Evolutionary conservation across 1,140 invertebrate species (phyloP), one percentile per base, ranked within the genome.

Genomic region (Luehdorfia chinensis): DNA sequence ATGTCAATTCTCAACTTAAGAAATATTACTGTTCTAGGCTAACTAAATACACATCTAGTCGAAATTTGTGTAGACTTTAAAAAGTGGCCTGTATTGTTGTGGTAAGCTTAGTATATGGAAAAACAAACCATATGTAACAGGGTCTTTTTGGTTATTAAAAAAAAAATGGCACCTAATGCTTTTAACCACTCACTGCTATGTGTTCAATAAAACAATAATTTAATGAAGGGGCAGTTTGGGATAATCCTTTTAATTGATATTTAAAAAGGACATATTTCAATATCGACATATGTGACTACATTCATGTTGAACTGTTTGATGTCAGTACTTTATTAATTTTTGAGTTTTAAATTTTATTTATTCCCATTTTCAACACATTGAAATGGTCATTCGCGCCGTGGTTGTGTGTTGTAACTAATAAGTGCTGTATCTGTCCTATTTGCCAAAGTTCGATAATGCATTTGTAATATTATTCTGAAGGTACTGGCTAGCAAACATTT

Each of bases 381-480:
- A 18, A 43, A 51, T 57, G 54, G 52, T 68, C 58, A 61, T 34
- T 46, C 23, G 16, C 23, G 12, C 4, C n/a, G 45, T 49, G 67
- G 63, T 69, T 69, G 60, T 68, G 59, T 47, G 57, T 59, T 54
- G 21, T 12, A 45, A 11, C 16, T 43, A 44, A 49, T 50, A 55
- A 36, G 39, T 51, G 23, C n/a, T n/a, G n/a, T n/a, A 56, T 52
- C 46, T 55, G 61, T 72, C 59, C 61, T 59, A 62, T 65, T 76
- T 77, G 77, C 80, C 80, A 84, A 84, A 84, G 80, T 67, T 53
- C 61, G 70, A 46, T 63, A 63, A 34, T 78, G 77, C 77, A 81
- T 84, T 81, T 84, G 57, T 77, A 75, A 66, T 71, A 51, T 59
- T 70, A 72, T 69, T 66, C 36, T 47, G 31, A 50, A 55, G 45